Evolutionary conservation across 2,113 vertebrate genomes (phyloP), one percentile per base, ranked within the genome.

Genomic region (Mellivora capensis): DNA sequence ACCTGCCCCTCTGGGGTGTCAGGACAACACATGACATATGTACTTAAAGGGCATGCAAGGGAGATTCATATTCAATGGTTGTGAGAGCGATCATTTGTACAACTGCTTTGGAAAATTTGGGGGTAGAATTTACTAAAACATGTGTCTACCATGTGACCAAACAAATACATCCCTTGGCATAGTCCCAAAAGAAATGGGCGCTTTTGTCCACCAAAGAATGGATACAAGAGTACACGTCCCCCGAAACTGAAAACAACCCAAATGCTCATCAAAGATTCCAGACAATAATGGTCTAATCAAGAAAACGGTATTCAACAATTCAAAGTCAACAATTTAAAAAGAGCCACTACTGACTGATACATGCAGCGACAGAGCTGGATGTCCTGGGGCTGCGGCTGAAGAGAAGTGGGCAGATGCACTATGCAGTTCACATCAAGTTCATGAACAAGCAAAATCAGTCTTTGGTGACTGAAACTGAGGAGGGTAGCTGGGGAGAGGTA

Each of bases 211-310:
- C 18, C 59, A 69, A 18, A 37, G 34, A 87, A 37, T 27, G 90
- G 13, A 12, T 12, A 13, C 9, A 0, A 0, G 2, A 34, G 25
- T 12, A 27, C n/a, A 39, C 7, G 39, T 3, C 17, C 54, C 42
- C 71, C 54, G 61, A 93, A 39, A 72, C 34, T 34, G 10, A 77
- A 84, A 59, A 39, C 69, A 49, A 59, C 44, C 27, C 71, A 61
- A 34, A 20, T 7, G 25, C 37, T 34, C 72, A 6, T 37, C 79
- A 29, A 4, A 11, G 21, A 77, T 47, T 77, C 14, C 42, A 39
- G 59, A n/a, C 54, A 37, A 6, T 1, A 23, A 25, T 31, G n/a
- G 23, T 15, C 54, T 34, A 34, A 74, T 11, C 31, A 44, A 27
- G 27, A 31, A 64, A 81, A 74, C 18, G 17, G 5, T 8, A 6